phyloP scores from a whole-genome alignment of 2,888 invertebrate species.

The Luperina testacea region DNA sequence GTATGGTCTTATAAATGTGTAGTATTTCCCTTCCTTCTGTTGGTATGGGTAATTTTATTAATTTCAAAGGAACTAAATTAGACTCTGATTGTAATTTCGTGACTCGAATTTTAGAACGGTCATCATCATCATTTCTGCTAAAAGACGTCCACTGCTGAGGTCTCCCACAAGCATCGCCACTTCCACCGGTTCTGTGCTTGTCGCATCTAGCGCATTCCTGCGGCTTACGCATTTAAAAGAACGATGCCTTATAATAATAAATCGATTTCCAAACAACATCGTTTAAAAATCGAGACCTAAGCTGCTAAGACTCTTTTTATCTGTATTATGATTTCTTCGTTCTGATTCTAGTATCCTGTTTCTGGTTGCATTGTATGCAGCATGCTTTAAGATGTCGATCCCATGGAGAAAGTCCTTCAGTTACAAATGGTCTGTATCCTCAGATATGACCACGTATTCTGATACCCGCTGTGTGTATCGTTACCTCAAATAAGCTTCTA shows the following conservation, averaged over 20 bases:
- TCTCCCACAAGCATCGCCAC: not conserved
- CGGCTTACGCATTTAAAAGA: not conserved
- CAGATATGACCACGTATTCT: not conserved
- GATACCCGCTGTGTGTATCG: not conserved
- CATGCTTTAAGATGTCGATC: not conserved
- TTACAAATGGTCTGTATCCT: not conserved
- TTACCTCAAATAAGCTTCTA: constrained; percentile 6
- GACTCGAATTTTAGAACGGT: not conserved
- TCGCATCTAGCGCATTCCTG: not conserved
- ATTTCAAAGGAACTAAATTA: not conserved
- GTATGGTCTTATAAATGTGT: not conserved
- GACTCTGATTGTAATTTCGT: not conserved
- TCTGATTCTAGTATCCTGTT: not conserved
- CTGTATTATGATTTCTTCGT: not conserved
- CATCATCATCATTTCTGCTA: not conserved
- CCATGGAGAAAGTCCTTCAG: not conserved
- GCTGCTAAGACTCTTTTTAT: not conserved
- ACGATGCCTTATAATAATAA: not conserved
- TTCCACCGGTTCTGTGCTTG: not conserved
- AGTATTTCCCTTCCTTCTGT: not conserved
- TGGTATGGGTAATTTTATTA: not conserved
- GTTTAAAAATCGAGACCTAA: not conserved
- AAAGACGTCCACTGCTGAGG: not conserved
- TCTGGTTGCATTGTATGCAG: not conserved
- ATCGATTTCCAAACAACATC: not conserved